Conservation (phyloP, 2,797 vertebrate species). For the Karalla daura region DNA sequence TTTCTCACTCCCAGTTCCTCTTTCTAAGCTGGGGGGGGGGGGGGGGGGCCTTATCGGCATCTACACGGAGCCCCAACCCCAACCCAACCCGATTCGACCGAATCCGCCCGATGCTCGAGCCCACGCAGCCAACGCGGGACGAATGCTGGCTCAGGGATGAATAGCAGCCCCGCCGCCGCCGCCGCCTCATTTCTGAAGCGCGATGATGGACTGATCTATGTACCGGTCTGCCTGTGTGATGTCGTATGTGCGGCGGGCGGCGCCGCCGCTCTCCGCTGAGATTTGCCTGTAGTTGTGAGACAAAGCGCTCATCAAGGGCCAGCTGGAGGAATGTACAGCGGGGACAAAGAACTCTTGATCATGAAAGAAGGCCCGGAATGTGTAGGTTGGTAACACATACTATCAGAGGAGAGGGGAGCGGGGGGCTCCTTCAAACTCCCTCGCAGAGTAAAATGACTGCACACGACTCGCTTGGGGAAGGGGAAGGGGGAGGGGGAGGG, state of each 20-base stretch:
- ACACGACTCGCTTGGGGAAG: conserved; percentile 20
- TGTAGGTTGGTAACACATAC: conserved; percentile 20
- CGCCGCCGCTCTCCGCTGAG: no score
- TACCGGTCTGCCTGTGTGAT: no score
- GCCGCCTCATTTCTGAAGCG: not conserved
- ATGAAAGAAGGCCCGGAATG: not conserved
- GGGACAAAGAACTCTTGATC: not conserved
- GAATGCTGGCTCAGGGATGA: not conserved
- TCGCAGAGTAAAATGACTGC: conserved; percentile 21
- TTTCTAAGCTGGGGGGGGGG: no score
- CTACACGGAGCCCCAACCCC: no score
- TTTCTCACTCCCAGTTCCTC: no score
- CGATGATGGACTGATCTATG: no score
- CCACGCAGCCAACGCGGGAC: not conserved
- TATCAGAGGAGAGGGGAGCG: conserved; percentile 1
- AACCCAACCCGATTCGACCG: no score
- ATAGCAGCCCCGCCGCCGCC: not conserved
- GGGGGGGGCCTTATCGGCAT: no score
- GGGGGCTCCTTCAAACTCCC: conserved; percentile 16
- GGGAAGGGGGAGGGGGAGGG: not conserved
- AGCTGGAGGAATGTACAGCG: not conserved
- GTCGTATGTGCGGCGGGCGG: no score
- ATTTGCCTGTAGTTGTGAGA: no score
- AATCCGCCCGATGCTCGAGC: no score
- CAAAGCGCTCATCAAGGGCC: not conserved